Base-by-base conservation (phyloP, 2,113 vertebrate genomes). In the Scopus umbretta region DNA sequence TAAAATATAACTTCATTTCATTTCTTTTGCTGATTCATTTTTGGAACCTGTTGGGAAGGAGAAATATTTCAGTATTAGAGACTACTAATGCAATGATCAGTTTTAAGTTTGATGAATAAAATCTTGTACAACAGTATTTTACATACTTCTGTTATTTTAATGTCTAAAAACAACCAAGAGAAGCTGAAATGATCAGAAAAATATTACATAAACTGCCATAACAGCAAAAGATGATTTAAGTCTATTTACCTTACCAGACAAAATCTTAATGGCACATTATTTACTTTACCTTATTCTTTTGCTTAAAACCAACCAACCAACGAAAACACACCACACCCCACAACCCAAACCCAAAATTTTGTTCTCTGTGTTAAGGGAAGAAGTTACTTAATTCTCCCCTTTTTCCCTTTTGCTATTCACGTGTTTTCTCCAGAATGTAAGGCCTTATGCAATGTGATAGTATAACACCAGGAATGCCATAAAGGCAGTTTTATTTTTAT, bases 401-500 rank as follows among this genome's bases (percentile, higher is more conserved):
- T 91, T 74, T 80, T 61, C 34, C 38, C 50, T 88, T 82, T 43
- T 10, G 36, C 47, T 87, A 11, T 32, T 79, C 9, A 13, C 62
- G 36, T 56, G 15, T 49, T 80, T 94, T 80, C 59, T 75, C 58
- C 62, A 62, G 56, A 30, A 75, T 67, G n/a, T 56, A 86, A 67
- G 70, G 70, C 75, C 53, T 49, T 67, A 36, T 53, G 81, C 68
- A 96, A 79, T 88, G 92, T 81, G 86, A 92, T 93, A 95, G 59
- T 8, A 13, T 63, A 94, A 86, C 68, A 91, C 71, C 92, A 96
- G 23, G 55, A 95, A 80, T 88, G 92, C 80, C 88, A 63, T 72
- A 83, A 95, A 84, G 72, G 94, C 92, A 95, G 80, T 94, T 96
- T 87, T 97, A 96, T 97, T 96, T 97, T 96, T 96, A 94, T 86